Evolutionary conservation across 2,888 invertebrate species (phyloP).

Genomic region (Synanthedon tipuliformis): DNA sequence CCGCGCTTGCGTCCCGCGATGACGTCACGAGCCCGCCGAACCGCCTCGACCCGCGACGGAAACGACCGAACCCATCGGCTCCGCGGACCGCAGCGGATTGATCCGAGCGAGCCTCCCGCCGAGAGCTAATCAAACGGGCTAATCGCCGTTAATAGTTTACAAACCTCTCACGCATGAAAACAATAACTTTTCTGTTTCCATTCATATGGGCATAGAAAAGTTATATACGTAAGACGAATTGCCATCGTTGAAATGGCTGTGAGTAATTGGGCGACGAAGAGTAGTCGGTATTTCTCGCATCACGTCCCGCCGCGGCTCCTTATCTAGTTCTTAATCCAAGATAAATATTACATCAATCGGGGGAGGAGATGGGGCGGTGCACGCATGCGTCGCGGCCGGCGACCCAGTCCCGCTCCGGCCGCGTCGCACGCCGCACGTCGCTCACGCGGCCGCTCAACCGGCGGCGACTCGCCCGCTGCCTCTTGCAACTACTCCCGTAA

Average conservation of each 20-base stretch:
- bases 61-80: constrained; percentile 19
- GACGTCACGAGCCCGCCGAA: constrained; percentile 41
- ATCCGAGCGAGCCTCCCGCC: constrained; percentile 37
- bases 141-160: constrained; percentile 9
- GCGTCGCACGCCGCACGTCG: constrained; percentile 54
- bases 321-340: constrained; percentile 66
- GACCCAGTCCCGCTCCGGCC: constrained; percentile 64
- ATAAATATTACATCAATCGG: constrained; percentile 70
- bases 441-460: constrained; percentile 43
- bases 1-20: constrained; percentile 62
- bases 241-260: background rate
- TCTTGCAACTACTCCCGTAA: background rate
- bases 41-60: constrained; percentile 29
- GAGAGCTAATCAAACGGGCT: constrained; percentile 37
- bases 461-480: constrained; percentile 54
- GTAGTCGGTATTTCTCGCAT: background rate
- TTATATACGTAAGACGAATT: background rate
- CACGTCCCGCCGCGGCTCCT: constrained; percentile 28
- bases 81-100: constrained; percentile 45
- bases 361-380: constrained; percentile 31
- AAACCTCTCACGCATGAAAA: background rate
- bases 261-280: background rate
- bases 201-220: background rate
- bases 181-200: background rate
- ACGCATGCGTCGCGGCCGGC: constrained; percentile 37